These are phyloP conservation scores for Oriolus oriolus DNA, from an alignment of 2,113 vertebrate species.

Conservation along the genomic window DNA sequence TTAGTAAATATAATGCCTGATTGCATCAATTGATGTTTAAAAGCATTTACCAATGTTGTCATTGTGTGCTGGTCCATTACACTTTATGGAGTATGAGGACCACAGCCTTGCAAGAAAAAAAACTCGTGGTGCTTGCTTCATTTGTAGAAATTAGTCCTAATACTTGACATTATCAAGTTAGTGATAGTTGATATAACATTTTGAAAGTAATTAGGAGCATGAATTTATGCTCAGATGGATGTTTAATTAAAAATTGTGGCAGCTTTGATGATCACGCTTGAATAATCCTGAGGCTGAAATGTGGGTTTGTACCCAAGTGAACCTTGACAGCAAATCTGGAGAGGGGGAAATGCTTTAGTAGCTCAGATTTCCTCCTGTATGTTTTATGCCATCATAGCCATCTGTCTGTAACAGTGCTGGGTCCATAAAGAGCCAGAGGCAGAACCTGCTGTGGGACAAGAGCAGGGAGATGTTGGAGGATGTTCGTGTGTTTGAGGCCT, in stretches of 20 bases:
- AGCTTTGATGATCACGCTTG: slow-evolving; percentile 31
- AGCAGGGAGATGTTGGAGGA: not conserved
- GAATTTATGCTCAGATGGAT: slow-evolving; percentile 35
- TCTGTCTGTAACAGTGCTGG: not conserved
- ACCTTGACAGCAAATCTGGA: not conserved
- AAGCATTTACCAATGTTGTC: not conserved
- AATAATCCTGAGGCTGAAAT: not conserved
- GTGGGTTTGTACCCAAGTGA: slow-evolving; percentile 14
- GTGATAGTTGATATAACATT: slow-evolving; percentile 30
- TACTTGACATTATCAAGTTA: slow-evolving; percentile 23
- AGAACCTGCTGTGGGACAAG: not conserved
- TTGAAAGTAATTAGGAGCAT: slow-evolving; percentile 11
- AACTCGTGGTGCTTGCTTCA: not conserved
- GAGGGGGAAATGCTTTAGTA: not conserved
- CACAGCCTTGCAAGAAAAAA: not conserved
- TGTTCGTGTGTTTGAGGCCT: not conserved
- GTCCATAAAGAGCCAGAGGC: not conserved
- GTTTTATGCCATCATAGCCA: not conserved
- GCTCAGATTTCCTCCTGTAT: not conserved
- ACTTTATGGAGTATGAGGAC: not conserved
- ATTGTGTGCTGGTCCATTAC: not conserved
- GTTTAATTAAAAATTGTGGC: slow-evolving; percentile 46
- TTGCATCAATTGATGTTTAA: not conserved
- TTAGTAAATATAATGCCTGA: not conserved
- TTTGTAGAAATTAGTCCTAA: slow-evolving; percentile 4